Percentiles rank a stretch among this genome's conserved stretches.
These are phyloP conservation scores for Sepiola atlantica DNA, from an alignment of 2,888 invertebrate species.

Conservation along the genomic window DNA sequence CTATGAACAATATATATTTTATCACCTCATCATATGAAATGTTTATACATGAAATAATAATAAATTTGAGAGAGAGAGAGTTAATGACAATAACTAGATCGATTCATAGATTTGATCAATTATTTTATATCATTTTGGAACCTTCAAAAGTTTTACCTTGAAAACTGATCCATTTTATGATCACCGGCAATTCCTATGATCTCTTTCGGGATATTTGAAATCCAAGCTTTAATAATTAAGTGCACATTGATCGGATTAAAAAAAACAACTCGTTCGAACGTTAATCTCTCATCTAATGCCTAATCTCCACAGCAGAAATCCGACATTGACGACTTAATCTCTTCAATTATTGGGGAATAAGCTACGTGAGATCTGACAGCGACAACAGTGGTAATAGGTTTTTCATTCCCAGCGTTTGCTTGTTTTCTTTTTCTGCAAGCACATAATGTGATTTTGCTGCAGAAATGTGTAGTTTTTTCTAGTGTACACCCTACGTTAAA, in stretches of 20 bases:
- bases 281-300: neutral
- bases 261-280: neutral
- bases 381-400: neutral
- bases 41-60: too few relatives aligned
- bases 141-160: too few relatives aligned
- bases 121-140: too few relatives aligned
- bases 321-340: neutral
- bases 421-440: too few relatives aligned
- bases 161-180: neutral
- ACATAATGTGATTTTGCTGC: too few relatives aligned
- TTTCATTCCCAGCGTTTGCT: neutral
- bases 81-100: too few relatives aligned
- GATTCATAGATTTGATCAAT: too few relatives aligned
- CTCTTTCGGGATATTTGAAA: neutral
- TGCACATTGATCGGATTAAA: neutral
- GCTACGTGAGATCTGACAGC: neutral
- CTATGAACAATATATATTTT: too few relatives aligned
- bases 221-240: neutral
- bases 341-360: neutral
- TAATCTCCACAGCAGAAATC: neutral
- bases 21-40: too few relatives aligned
- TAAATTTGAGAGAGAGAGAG: too few relatives aligned
- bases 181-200: neutral
- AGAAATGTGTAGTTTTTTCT: too few relatives aligned
- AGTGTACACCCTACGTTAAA: too few relatives aligned